phyloP scores from a whole-genome alignment of 2,888 invertebrate species.

The Parnassius glacialis region DNA sequence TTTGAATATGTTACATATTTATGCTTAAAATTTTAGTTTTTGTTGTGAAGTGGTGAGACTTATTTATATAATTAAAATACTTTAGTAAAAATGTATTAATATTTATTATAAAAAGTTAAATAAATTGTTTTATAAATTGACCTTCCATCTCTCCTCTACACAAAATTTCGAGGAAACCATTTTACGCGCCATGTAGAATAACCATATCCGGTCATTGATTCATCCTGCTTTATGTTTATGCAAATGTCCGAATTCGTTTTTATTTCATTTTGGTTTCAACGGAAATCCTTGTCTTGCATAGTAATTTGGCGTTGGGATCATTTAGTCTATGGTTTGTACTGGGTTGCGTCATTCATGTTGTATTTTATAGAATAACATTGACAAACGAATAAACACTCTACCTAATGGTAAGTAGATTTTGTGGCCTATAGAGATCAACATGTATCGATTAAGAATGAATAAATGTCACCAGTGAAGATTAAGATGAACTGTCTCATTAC shows the following conservation, averaged over 20 bases:
- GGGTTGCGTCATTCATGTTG: constrained; percentile 13
- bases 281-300: constrained; percentile 27
- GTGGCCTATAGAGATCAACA: no score
- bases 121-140: neutral
- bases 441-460: no score
- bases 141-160: constrained; percentile 30
- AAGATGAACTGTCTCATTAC: no score
- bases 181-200: constrained; percentile 48
- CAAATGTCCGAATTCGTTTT: constrained; percentile 36
- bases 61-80: no score
- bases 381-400: no score
- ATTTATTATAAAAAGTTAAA: no score
- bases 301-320: constrained; percentile 22
- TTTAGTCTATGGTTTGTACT: neutral
- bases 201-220: constrained; percentile 70
- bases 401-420: no score
- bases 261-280: constrained; percentile 25
- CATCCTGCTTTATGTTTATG: constrained; percentile 46
- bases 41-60: no score
- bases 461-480: no score
- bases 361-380: neutral
- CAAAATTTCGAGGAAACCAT: constrained; percentile 57
- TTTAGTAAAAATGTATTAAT: no score
- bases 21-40: no score
- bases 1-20: no score